phyloP scores from a whole-genome alignment of 2,888 invertebrate genomes.

The Tyria jacobaeae region DNA sequence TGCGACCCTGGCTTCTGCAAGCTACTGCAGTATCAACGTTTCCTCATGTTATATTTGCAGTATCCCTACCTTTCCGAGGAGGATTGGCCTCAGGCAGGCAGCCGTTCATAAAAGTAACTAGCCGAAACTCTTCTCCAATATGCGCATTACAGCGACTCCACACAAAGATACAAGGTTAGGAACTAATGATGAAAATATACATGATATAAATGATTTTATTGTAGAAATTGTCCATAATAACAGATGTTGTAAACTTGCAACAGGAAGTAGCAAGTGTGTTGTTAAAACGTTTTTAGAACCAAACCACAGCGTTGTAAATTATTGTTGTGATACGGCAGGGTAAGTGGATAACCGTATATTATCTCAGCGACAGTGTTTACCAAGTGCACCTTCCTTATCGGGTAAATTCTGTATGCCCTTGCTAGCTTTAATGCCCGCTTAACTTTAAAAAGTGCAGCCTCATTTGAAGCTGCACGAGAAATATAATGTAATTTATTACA shows the following conservation, averaged over 20 bases:
- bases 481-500: background rate
- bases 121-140: no score
- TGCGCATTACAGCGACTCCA: no score
- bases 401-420: conserved; percentile 41
- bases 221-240: no score
- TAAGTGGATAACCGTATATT: conserved; percentile 18
- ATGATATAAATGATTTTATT: no score
- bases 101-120: no score
- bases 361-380: conserved; percentile 45
- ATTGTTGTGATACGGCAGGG: conserved; percentile 7
- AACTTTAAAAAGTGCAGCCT: conserved; percentile 16
- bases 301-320: conserved; percentile 33
- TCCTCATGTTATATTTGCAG: no score
- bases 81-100: no score
- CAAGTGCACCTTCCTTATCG: conserved; percentile 50
- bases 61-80: no score
- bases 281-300: background rate
- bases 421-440: conserved; percentile 13
- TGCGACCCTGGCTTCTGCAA: no score
- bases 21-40: no score
- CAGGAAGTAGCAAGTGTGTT: conserved; percentile 9
- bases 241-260: background rate
- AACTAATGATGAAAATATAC: no score
- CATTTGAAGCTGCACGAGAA: background rate
- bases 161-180: no score